Conservation (phyloP, 2,797 vertebrate genomes). For the Cynopterus sphinx region DNA sequence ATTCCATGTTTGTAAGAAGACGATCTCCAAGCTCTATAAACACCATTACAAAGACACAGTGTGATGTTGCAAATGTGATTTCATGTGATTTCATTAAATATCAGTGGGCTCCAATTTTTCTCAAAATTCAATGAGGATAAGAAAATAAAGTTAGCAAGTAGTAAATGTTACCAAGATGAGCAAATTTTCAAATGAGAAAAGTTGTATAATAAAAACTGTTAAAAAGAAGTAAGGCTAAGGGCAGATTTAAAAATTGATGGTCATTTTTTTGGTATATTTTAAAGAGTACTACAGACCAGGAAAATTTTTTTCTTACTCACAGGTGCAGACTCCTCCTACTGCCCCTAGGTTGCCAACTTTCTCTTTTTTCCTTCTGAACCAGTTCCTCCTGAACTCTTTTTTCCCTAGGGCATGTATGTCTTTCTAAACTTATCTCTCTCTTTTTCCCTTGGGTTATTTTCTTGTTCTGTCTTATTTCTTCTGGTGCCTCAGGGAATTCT, state of each 20-base stretch:
- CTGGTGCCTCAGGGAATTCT: background rate
- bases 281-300: background rate
- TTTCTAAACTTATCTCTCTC: slow-evolving; percentile 38
- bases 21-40: background rate
- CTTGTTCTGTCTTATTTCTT: slow-evolving; percentile 51
- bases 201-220: background rate
- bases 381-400: background rate
- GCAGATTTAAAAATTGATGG: background rate
- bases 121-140: background rate
- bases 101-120: background rate
- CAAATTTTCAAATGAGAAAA: background rate
- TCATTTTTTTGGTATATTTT: background rate
- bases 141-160: background rate
- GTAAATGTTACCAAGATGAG: background rate
- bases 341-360: background rate
- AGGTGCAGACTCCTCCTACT: background rate
- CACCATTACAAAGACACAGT: background rate
- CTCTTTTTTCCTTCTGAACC: background rate
- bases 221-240: background rate
- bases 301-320: background rate
- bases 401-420: background rate
- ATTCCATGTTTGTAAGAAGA: background rate
- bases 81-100: too few species aligned
- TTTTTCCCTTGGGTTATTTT: slow-evolving; percentile 43
- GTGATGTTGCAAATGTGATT: background rate